A percentile compares a stretch with the other conserved stretches of the same genome.
Evolutionary conservation across 2,113 vertebrate species (phyloP).

Genomic region (Origma solitaria): DNA sequence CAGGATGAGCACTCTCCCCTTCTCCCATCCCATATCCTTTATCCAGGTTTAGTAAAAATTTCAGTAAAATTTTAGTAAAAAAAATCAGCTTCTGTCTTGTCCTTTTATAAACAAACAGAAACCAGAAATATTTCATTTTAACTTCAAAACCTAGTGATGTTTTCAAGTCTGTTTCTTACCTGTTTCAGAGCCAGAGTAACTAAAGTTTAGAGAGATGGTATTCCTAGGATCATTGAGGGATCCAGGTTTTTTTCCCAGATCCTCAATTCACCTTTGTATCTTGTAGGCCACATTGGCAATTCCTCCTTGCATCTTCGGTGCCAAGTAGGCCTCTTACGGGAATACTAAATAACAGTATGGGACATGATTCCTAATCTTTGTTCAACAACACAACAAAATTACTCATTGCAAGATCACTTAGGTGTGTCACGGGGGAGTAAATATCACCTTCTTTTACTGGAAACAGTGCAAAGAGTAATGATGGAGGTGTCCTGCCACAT

Average conservation of each 20-base stretch:
- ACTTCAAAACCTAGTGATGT: neutral
- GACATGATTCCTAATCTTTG: neutral
- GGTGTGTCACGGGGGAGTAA: neutral
- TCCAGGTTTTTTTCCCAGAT: accelerated
- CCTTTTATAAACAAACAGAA: neutral
- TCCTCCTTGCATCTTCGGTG: neutral
- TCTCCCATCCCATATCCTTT: neutral
- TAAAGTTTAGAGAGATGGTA: neutral
- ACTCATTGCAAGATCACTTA: neutral
- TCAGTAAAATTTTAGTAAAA: too few relatives aligned
- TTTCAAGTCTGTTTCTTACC: neutral
- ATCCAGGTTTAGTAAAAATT: neutral
- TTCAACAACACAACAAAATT: neutral
- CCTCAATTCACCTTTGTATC: neutral
- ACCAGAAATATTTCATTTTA: neutral
- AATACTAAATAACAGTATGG: neutral
- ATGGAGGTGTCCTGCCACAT: neutral
- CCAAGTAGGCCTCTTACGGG: neutral
- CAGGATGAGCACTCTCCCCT: neutral
- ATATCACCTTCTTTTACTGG: neutral
- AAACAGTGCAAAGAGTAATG: neutral
- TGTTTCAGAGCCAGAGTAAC: neutral
- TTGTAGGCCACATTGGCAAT: neutral
- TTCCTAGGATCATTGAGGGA: neutral
- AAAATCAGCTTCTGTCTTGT: neutral